A percentile compares a stretch with the other conserved stretches of the same genome.
Conservation (phyloP, 2,888 invertebrate genomes). For the Cryptophagus acutangulus region DNA sequence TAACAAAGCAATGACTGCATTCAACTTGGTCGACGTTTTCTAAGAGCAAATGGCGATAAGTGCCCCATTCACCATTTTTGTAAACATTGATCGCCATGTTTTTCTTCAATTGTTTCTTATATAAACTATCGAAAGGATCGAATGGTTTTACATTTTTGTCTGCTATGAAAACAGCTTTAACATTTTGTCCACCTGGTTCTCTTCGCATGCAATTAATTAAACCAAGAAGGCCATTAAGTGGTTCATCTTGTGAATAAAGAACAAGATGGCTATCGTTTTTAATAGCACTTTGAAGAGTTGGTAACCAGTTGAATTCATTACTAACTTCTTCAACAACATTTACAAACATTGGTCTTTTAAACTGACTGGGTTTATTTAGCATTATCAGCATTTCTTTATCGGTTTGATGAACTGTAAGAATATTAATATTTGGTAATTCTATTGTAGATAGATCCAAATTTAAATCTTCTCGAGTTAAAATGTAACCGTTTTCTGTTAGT, state of each 20-base stretch:
- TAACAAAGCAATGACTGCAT: slow-evolving; percentile 69
- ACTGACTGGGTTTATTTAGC: slow-evolving; percentile 46
- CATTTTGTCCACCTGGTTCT: slow-evolving; percentile 52
- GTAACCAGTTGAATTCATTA: slow-evolving; percentile 52
- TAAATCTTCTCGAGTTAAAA: slow-evolving; percentile 57
- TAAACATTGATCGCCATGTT: slow-evolving; percentile 78
- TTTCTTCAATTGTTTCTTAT: slow-evolving; percentile 60
- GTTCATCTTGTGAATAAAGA: slow-evolving; percentile 58
- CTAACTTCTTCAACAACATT: slow-evolving; percentile 48
- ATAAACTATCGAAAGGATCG: slow-evolving; percentile 52
- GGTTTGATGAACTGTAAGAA: slow-evolving; percentile 51
- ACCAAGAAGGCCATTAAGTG: slow-evolving; percentile 75
- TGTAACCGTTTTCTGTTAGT: slow-evolving; percentile 54
- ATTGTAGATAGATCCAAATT: too few relatives aligned
- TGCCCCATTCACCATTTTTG: slow-evolving; percentile 56
- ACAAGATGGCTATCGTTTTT: slow-evolving; percentile 58
- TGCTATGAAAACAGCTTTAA: slow-evolving; percentile 54
- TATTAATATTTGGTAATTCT: slow-evolving; percentile 40
- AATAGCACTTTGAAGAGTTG: slow-evolving; percentile 43
- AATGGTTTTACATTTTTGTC: slow-evolving; percentile 62
- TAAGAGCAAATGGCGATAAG: slow-evolving; percentile 75
- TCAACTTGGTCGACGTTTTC: slow-evolving; percentile 49
- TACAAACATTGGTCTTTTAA: slow-evolving; percentile 48
- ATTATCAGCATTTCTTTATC: slow-evolving; percentile 54
- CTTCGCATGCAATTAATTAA: slow-evolving; percentile 63